Percentiles rank a stretch among this genome's conserved stretches.
Evolutionary conservation across 2,113 vertebrate genomes (phyloP).

Genomic region (Sceloporus undulatus): DNA sequence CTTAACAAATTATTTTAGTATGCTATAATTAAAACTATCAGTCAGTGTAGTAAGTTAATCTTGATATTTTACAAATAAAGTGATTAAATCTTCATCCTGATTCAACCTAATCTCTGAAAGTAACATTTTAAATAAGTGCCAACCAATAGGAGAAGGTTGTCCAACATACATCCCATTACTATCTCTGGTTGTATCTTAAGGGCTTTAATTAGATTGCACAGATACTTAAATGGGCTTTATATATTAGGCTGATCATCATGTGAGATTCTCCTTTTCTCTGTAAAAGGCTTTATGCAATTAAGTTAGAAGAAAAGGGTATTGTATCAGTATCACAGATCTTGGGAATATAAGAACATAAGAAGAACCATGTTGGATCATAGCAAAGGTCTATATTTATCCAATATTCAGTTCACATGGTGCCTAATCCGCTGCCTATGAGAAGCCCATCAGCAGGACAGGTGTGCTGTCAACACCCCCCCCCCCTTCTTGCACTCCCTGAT

Average conservation of each 20-base stretch:
- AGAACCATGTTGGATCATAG: no score
- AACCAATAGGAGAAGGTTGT: conserved; percentile 3
- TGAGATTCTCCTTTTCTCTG: not conserved
- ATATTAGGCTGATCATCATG: not conserved
- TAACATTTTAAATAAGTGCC: conserved; percentile 9
- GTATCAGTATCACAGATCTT: not conserved
- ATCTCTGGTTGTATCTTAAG: conserved; percentile 19
- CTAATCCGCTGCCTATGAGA: no score
- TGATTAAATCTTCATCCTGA: not conserved
- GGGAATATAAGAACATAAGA: not conserved
- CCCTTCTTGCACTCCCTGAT: no score
- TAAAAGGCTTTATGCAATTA: conserved; percentile 3
- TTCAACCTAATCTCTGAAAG: conserved; percentile 1
- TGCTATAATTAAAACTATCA: conserved; percentile 11
- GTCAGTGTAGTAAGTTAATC: conserved; percentile 11
- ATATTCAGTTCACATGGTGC: no score
- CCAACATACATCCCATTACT: not conserved
- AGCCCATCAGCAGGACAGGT: no score
- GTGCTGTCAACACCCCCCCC: no score
- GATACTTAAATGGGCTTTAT: not conserved
- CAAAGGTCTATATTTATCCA: no score
- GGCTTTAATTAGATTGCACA: conserved; percentile 16
- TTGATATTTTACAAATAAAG: conserved; percentile 18
- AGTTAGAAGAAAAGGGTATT: not conserved
- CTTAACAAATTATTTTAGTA: not conserved